phyloP scores from a whole-genome alignment of 2,888 invertebrate genomes.

The Ligdia adustata region DNA sequence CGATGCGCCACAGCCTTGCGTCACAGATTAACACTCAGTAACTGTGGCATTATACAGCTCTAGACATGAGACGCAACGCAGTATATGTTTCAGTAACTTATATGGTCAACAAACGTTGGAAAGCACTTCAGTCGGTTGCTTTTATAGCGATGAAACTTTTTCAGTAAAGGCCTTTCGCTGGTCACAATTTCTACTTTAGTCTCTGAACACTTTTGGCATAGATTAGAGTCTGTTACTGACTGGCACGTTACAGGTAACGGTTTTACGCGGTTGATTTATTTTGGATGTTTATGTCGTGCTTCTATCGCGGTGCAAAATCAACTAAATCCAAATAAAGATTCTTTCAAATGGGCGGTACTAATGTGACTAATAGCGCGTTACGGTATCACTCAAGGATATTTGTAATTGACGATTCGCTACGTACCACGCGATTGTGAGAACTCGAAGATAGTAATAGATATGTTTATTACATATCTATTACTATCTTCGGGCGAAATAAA shows the following conservation, averaged over 20 bases:
- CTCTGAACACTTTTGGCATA: too few relatives aligned
- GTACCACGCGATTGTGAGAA: slow-evolving; percentile 12
- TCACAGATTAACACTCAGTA: slow-evolving; percentile 2
- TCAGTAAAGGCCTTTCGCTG: too few relatives aligned
- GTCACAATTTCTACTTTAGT: too few relatives aligned
- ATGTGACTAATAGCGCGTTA: slow-evolving; percentile 14
- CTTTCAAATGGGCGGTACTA: slow-evolving; percentile 1
- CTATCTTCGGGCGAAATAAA: too few relatives aligned
- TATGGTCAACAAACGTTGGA: neutral
- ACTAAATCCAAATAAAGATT: slow-evolving; percentile 11
- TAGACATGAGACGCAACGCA: neutral
- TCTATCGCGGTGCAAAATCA: slow-evolving; percentile 10
- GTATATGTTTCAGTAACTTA: neutral
- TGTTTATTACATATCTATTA: too few relatives aligned
- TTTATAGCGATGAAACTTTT: too few relatives aligned
- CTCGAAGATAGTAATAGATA: slow-evolving; percentile 5
- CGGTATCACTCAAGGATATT: slow-evolving; percentile 23
- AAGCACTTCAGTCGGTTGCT: neutral
- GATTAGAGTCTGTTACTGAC: too few relatives aligned
- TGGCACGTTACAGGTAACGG: too few relatives aligned
- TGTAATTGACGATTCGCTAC: slow-evolving; percentile 14
- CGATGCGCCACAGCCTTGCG: slow-evolving; percentile 20
- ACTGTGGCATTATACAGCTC: neutral
- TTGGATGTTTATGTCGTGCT: neutral
- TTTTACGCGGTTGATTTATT: neutral